These are phyloP conservation scores for Camelus dromedarius DNA, from an alignment of 2,113 vertebrate genomes.

Conservation along the genomic window DNA sequence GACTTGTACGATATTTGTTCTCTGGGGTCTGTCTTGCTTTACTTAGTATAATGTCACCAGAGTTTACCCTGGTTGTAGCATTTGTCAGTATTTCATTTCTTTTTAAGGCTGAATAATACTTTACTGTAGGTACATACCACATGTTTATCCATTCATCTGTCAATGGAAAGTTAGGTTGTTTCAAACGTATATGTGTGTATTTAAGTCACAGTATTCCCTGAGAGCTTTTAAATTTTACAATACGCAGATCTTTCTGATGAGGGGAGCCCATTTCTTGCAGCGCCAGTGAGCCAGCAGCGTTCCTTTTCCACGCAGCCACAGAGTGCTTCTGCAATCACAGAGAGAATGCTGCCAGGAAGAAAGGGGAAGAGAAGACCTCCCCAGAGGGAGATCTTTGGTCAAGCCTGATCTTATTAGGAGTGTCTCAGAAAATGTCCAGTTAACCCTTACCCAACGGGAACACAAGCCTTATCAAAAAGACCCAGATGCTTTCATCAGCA, in stretches of 20 bases:
- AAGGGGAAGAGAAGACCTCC: background rate
- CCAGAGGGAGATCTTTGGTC: background rate
- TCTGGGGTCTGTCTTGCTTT: background rate
- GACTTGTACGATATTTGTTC: background rate
- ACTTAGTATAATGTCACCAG: background rate
- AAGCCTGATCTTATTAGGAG: background rate
- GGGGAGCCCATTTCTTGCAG: background rate
- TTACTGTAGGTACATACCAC: background rate
- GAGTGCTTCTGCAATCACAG: background rate
- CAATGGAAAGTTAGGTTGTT: background rate
- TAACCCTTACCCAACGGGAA: rapidly evolving
- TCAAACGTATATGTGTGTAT: background rate
- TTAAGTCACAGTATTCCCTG: background rate
- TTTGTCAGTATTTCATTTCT: background rate
- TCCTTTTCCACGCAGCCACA: background rate
- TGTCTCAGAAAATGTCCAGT: background rate
- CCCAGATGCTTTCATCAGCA: background rate
- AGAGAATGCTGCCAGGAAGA: background rate
- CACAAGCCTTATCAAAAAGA: background rate
- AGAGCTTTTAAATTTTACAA: background rate
- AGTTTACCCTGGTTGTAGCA: background rate
- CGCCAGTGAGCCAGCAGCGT: rapidly evolving
- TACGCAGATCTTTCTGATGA: background rate
- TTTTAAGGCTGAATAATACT: background rate
- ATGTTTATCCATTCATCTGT: background rate